Percentiles rank a stretch among this genome's conserved stretches.
phyloP scores from a whole-genome alignment of 2,113 vertebrate genomes.

The Colistium nudipinnis region DNA sequence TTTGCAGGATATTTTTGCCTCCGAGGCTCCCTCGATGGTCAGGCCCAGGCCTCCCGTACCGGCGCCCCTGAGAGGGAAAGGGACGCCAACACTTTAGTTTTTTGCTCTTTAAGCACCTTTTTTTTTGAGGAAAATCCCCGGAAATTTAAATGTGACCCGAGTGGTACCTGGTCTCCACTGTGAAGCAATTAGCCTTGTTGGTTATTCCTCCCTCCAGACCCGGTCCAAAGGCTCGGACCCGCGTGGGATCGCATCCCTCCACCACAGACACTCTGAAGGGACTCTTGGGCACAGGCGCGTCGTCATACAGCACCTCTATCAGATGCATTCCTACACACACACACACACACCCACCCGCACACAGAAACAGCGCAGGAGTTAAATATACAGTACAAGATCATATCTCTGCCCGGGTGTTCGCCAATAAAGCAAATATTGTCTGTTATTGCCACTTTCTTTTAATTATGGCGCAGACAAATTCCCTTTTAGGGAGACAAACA shows the following conservation, averaged over 20 bases:
- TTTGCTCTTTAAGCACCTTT: no score
- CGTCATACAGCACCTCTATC: conserved; percentile 91
- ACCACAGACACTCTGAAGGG: conserved; percentile 92
- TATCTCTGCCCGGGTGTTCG: conserved; percentile 2
- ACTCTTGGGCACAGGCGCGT: conserved; percentile 88
- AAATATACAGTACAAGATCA: not conserved
- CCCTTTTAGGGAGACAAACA: conserved; percentile 68
- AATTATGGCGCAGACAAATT: conserved; percentile 47
- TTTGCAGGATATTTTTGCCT: conserved; percentile 97
- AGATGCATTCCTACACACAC: conserved; percentile 85
- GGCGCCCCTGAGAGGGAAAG: conserved; percentile 84
- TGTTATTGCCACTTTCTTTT: conserved; percentile 26
- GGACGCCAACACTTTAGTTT: conserved; percentile 1
- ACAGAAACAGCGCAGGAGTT: conserved; percentile 2
- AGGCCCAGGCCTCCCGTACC: conserved; percentile 93
- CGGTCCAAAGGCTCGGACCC: conserved; percentile 89
- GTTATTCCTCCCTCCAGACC: conserved; percentile 92
- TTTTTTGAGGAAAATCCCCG: not conserved
- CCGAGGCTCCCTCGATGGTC: conserved; percentile 93
- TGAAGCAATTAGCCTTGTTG: conserved; percentile 94
- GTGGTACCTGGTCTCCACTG: conserved; percentile 86
- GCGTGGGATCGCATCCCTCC: conserved; percentile 92
- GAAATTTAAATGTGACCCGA: not conserved
- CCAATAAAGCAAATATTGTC: conserved; percentile 31
- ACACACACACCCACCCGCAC: not conserved